Conservation (phyloP, 2,797 vertebrate genomes). For the Arnoldichthys spilopterus region DNA sequence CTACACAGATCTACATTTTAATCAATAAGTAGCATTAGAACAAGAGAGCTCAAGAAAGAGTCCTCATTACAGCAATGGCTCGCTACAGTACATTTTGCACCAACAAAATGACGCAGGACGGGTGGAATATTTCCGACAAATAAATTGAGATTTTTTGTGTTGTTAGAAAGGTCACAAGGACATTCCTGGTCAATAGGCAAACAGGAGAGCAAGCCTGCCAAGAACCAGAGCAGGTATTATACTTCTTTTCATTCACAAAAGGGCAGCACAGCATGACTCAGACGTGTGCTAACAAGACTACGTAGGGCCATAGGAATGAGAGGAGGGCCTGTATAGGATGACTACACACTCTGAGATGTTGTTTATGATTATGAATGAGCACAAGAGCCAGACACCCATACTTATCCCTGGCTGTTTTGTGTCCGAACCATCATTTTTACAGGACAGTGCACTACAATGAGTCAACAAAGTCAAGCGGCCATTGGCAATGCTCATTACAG, state of each 20-base stretch:
- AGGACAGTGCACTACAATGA: neutral
- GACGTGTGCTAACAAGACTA: slow-evolving; percentile 4
- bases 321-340: neutral
- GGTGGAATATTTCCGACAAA: neutral
- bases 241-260: slow-evolving; percentile 8
- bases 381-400: neutral
- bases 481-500: too few species aligned
- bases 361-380: neutral
- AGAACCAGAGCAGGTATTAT: neutral
- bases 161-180: neutral
- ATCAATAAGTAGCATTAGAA: neutral
- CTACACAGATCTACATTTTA: neutral
- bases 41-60: neutral
- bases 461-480: neutral
- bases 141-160: neutral
- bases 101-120: neutral
- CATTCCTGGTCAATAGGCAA: neutral
- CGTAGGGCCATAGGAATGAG: slow-evolving; percentile 5
- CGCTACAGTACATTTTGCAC: neutral
- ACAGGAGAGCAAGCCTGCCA: neutral
- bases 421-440: neutral
- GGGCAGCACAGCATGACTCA: neutral
- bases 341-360: neutral
- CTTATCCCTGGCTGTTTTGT: neutral
- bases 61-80: neutral